phyloP scores from a whole-genome alignment of 2,113 vertebrate species.

The Bothrops jararaca region DNA sequence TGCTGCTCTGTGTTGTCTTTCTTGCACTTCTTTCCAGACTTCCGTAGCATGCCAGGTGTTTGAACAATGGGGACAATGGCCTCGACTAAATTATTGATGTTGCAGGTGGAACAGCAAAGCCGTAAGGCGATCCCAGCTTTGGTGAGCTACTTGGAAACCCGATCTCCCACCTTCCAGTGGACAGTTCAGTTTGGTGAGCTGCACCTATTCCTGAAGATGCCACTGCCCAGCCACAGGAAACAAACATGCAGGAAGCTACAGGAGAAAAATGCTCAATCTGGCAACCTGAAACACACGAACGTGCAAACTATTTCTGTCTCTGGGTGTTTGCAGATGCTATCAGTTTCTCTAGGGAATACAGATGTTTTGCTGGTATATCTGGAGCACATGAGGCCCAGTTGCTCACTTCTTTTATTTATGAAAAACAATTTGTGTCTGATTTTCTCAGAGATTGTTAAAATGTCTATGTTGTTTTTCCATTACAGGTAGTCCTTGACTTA shows the following conservation, averaged over 20 bases:
- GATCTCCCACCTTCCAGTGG: constrained; percentile 46
- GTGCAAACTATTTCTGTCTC: not conserved
- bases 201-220: not conserved
- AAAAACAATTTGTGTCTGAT: not conserved
- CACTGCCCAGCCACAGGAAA: not conserved
- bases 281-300: not conserved
- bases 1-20: constrained; percentile 59
- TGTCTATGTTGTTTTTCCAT: not conserved
- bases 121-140: constrained; percentile 70
- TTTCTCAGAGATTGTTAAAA: not conserved
- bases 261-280: not conserved
- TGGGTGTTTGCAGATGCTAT: not conserved
- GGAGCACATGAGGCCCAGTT: not conserved
- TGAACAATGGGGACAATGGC: constrained; percentile 19
- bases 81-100: constrained; percentile 82
- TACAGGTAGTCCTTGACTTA: not conserved
- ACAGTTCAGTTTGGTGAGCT: constrained; percentile 54
- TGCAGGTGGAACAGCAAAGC: constrained; percentile 11
- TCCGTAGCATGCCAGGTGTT: constrained; percentile 51
- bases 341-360: not conserved
- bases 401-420: not conserved
- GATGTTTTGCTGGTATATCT: constrained; percentile 5
- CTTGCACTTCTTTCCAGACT: constrained; percentile 56
- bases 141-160: constrained; percentile 64
- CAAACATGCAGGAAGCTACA: not conserved